phyloP scores from a whole-genome alignment of 2,113 vertebrate genomes.

The Eptatretus burgeri region DNA sequence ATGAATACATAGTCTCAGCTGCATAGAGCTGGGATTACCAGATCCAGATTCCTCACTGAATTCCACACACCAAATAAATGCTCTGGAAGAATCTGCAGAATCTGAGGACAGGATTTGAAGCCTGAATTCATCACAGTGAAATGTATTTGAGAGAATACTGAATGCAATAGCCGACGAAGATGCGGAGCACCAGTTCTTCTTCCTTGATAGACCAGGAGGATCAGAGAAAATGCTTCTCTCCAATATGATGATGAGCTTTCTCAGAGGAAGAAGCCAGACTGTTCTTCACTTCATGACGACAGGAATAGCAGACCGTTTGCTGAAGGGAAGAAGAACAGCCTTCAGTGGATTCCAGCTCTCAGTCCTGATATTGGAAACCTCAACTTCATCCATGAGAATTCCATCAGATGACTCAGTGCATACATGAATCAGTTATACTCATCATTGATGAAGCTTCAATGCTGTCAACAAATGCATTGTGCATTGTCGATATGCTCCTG shows the following conservation, averaged over 20 bases:
- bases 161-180: neutral
- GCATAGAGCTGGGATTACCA: neutral
- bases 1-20: neutral
- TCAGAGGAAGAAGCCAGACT: neutral
- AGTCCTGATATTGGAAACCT: neutral
- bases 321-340: neutral
- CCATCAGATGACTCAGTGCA: neutral
- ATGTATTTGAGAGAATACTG: neutral
- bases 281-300: neutral
- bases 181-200: neutral
- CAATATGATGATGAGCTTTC: neutral
- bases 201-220: neutral
- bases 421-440: neutral
- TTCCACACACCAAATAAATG: neutral
- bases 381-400: neutral
- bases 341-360: neutral
- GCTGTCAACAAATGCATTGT: neutral
- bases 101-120: neutral
- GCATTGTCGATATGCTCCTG: neutral
- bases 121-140: neutral
- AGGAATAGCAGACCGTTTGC: neutral
- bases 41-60: neutral
- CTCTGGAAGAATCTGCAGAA: neutral
- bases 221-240: neutral
- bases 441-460: neutral